Evolutionary conservation across 2,797 vertebrate species (phyloP).

Genomic region (Telmatherina bonti): DNA sequence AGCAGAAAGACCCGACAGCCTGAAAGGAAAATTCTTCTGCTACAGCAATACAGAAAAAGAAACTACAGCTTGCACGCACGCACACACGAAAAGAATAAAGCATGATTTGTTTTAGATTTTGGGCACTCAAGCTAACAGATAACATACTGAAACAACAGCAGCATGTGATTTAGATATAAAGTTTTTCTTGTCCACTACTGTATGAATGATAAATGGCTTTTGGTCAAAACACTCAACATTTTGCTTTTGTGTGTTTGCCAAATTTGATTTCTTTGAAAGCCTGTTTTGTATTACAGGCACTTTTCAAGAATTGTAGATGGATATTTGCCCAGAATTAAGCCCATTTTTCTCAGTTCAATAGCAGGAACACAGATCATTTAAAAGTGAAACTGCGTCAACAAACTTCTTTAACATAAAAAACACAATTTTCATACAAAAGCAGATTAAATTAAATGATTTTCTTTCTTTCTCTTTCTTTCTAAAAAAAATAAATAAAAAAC

Average conservation of each 20-base stretch:
- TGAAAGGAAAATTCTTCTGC: conserved; percentile 26
- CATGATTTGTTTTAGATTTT: conserved; percentile 4
- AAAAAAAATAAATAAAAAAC: no score
- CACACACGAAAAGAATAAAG: conserved; percentile 1
- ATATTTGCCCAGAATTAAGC: conserved; percentile 35
- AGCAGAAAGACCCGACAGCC: conserved; percentile 23
- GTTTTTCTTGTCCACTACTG: neutral
- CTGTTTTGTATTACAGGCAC: conserved; percentile 21
- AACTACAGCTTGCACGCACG: conserved; percentile 18
- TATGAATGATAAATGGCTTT: neutral
- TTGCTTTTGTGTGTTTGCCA: conserved; percentile 13
- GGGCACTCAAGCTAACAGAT: neutral
- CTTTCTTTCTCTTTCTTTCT: no score
- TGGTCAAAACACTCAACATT: conserved; percentile 6
- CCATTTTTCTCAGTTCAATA: conserved; percentile 25
- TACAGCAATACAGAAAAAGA: conserved; percentile 12
- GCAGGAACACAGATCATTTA: conserved; percentile 26
- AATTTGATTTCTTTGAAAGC: conserved; percentile 34
- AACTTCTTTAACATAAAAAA: neutral
- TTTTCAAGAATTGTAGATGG: conserved; percentile 42
- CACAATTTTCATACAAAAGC: conserved; percentile 15
- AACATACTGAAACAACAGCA: neutral
- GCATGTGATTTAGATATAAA: neutral
- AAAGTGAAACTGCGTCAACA: neutral
- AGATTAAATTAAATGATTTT: no score